phyloP scores from a whole-genome alignment of 1,140 invertebrate genomes.

The Uloborus diversus region DNA sequence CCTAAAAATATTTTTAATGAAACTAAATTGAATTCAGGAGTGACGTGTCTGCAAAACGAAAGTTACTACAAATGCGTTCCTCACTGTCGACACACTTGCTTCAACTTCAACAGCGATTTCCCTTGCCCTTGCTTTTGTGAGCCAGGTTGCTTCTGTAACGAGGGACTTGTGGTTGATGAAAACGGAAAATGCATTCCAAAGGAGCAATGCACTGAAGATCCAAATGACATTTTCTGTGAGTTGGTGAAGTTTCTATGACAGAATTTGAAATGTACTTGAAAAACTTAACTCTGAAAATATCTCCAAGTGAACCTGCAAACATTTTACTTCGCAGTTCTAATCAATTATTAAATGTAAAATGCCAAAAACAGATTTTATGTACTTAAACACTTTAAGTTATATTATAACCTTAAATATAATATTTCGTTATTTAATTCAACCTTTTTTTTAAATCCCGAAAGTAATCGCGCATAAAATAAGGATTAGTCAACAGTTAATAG shows the following conservation, averaged over 20 bases:
- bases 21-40: too few relatives aligned
- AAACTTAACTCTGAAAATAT: neutral
- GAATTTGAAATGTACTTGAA: too few relatives aligned
- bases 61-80: conserved; percentile 27
- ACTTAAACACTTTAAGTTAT: neutral
- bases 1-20: too few relatives aligned
- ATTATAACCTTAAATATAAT: too few relatives aligned
- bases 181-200: neutral
- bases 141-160: conserved; percentile 15
- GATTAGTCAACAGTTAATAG: too few relatives aligned
- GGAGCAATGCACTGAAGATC: conserved; percentile 13
- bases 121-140: conserved; percentile 20
- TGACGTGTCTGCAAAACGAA: conserved; percentile 4
- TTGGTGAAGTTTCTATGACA: neutral
- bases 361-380: neutral
- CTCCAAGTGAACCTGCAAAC: neutral
- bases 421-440: too few relatives aligned
- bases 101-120: conserved; percentile 20
- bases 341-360: neutral
- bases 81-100: conserved; percentile 28
- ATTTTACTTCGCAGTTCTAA: neutral
- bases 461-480: too few relatives aligned
- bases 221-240: neutral
- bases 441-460: too few relatives aligned
- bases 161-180: conserved; percentile 22